Percentiles rank a stretch among this genome's conserved stretches.
Evolutionary conservation across 2,113 vertebrate species (phyloP).

Genomic region (human): DNA sequence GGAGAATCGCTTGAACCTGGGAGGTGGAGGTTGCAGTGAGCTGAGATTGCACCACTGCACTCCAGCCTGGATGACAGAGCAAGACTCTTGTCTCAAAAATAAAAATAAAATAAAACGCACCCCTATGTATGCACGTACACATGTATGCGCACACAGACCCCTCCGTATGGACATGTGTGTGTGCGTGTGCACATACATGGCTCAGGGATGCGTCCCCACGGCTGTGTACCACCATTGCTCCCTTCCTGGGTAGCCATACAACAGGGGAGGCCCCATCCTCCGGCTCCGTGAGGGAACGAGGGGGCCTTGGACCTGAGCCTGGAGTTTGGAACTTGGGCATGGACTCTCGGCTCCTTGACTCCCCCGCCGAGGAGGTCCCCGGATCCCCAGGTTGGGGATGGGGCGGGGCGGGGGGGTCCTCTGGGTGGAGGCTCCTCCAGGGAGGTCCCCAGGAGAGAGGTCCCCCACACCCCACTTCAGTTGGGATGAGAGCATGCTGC

Average conservation of each 20-base stretch:
- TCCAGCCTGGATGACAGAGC: too few relatives aligned
- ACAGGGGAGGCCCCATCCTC: not conserved
- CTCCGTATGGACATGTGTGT: fast-evolving
- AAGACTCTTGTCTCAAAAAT: too few relatives aligned
- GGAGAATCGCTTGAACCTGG: too few relatives aligned
- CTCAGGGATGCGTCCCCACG: fast-evolving
- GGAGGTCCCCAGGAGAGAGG: fast-evolving
- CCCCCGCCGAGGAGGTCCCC: fast-evolving
- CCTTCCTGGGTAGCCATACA: not conserved
- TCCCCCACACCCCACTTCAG: too few relatives aligned
- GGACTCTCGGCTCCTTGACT: fast-evolving
- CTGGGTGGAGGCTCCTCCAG: not conserved
- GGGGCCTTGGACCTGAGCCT: not conserved
- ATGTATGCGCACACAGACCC: not conserved
- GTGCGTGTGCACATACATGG: fast-evolving
- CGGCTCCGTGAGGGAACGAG: not conserved
- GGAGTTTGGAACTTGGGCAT: not conserved
- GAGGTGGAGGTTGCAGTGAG: too few relatives aligned
- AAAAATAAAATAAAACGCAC: not conserved
- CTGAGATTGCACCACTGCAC: too few relatives aligned
- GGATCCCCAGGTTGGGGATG: fast-evolving
- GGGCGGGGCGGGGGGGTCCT: too few relatives aligned
- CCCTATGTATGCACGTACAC: too few relatives aligned
- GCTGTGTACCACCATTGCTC: not conserved
- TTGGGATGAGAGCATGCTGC: not conserved